phyloP scores from a whole-genome alignment of 2,797 vertebrate genomes.

The Acestrorhynchus altus region DNA sequence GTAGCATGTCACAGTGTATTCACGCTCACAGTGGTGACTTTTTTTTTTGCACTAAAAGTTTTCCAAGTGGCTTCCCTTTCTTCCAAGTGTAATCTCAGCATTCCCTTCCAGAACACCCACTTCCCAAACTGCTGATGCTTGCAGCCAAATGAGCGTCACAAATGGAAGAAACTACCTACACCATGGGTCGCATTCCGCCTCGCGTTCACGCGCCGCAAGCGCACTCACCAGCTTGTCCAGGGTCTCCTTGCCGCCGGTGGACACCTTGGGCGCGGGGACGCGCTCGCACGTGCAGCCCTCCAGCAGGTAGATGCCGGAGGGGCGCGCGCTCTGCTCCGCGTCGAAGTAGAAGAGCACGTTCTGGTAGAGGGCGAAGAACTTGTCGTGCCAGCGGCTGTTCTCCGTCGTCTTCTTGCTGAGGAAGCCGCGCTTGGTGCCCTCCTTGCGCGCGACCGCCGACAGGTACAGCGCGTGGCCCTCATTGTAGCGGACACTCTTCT shows the following conservation, averaged over 20 bases:
- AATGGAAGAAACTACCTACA: no score
- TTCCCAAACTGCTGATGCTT: no score
- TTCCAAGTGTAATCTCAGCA: no score
- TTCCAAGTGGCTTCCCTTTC: no score
- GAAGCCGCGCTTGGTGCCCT: conserved; percentile 85
- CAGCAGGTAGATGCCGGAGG: conserved; percentile 87
- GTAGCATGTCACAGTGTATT: no score
- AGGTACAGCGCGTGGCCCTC: conserved; percentile 88
- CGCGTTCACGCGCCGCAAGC: background rate
- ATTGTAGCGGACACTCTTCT: conserved; percentile 91
- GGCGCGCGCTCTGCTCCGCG: conserved; percentile 84
- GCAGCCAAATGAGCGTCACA: no score
- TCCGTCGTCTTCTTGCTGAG: conserved; percentile 87
- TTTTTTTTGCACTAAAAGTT: no score
- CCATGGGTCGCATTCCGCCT: no score
- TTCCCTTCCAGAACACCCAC: no score
- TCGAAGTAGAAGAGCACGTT: conserved; percentile 91
- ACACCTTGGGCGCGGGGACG: conserved; percentile 78
- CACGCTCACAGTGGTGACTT: no score
- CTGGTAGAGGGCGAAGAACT: conserved; percentile 89
- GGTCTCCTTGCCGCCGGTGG: conserved; percentile 76
- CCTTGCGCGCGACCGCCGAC: conserved; percentile 84
- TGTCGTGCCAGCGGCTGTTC: conserved; percentile 89
- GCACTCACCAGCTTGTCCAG: conserved; percentile 85
- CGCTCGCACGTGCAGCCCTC: conserved; percentile 88